A percentile compares a stretch with the other conserved stretches of the same genome.
phyloP scores from a whole-genome alignment of 2,888 invertebrate genomes.

The Athetis lepigone region DNA sequence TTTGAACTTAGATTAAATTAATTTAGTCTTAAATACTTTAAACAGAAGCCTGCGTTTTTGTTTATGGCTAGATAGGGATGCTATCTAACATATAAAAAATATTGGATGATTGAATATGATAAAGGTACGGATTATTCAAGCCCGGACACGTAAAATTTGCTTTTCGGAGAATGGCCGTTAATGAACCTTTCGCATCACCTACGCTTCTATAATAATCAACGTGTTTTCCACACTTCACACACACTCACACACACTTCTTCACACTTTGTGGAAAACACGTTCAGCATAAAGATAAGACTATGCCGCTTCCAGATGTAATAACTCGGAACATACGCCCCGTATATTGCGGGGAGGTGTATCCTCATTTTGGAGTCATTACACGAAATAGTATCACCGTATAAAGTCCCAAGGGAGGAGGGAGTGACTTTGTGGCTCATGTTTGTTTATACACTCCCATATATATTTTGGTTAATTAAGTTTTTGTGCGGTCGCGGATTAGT shows the following conservation, averaged over 20 bases:
- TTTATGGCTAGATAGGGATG: too few species aligned
- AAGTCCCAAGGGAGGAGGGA: conserved; percentile 85
- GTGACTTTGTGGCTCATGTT: conserved; percentile 83
- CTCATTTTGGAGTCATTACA: conserved; percentile 90
- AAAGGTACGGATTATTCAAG: too few species aligned
- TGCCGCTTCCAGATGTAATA: conserved; percentile 66
- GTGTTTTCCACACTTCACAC: too few species aligned
- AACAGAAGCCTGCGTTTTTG: too few species aligned
- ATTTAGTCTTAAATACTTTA: too few species aligned
- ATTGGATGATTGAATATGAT: too few species aligned
- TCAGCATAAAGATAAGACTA: conserved; percentile 22
- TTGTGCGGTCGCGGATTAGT: conserved; percentile 85
- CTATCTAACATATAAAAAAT: too few species aligned
- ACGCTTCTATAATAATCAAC: not conserved
- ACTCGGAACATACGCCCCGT: conserved; percentile 69
- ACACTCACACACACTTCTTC: too few species aligned
- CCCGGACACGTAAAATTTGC: too few species aligned
- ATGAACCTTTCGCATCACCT: too few species aligned
- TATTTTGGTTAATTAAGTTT: conserved; percentile 90
- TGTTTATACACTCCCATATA: conserved; percentile 87
- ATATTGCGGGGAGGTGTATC: conserved; percentile 84
- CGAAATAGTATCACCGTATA: conserved; percentile 89
- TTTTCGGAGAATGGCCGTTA: too few species aligned
- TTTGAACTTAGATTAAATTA: too few species aligned
- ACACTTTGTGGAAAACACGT: not conserved